Conservation (phyloP, 2,113 vertebrate genomes). For the Apistogramma diplotaenia region DNA sequence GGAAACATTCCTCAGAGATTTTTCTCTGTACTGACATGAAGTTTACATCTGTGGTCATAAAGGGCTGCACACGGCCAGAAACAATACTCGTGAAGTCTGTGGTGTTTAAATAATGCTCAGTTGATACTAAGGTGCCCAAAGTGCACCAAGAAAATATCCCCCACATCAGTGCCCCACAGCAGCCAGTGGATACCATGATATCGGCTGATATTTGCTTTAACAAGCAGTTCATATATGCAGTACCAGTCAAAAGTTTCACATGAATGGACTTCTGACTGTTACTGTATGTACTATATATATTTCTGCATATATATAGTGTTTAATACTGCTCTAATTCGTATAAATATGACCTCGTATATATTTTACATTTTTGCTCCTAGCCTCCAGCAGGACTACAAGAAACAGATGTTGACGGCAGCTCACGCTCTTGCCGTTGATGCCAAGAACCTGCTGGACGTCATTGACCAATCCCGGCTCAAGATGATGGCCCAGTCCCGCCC, state of each 20-base stretch:
- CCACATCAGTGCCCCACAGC: too few relatives aligned
- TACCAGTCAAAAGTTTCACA: too few relatives aligned
- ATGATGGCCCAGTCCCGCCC: conserved; percentile 87
- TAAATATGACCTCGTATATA: conserved; percentile 9
- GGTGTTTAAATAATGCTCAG: background rate
- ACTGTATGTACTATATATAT: background rate
- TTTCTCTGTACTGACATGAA: background rate
- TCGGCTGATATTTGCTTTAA: background rate
- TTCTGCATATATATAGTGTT: background rate
- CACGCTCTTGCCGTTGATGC: conserved; percentile 97
- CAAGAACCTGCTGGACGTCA: conserved; percentile 96
- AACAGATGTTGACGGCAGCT: conserved; percentile 96
- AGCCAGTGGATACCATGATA: rapidly evolving
- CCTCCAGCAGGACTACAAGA: conserved; percentile 98
- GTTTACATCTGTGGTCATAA: too few relatives aligned
- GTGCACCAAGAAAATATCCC: too few relatives aligned
- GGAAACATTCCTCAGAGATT: background rate
- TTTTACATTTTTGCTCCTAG: conserved; percentile 79
- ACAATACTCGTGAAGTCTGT: background rate
- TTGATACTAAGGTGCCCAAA: background rate
- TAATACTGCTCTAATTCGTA: background rate
- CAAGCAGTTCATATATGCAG: background rate
- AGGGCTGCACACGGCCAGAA: too few relatives aligned
- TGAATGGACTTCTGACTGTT: too few relatives aligned
- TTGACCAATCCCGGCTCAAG: conserved; percentile 94